phyloP scores from a whole-genome alignment of 2,797 vertebrate genomes.

The Erpetoichthys calabaricus region DNA sequence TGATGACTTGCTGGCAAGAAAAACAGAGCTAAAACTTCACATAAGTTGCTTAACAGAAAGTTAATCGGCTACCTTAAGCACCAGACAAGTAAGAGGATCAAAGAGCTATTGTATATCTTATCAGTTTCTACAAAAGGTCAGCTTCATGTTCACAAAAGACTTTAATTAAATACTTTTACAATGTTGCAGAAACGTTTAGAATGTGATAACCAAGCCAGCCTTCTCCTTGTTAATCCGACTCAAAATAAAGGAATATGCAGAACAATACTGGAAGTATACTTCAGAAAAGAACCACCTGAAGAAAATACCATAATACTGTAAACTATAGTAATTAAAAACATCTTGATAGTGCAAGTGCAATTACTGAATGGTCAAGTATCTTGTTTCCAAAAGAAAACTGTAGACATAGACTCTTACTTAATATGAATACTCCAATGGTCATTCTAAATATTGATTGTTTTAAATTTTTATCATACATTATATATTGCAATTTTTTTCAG shows the following conservation, averaged over 20 bases:
- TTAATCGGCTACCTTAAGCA: conserved; percentile 64
- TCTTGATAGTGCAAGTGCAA: conserved; percentile 10
- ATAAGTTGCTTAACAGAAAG: conserved; percentile 89
- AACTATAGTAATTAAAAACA: conserved; percentile 15
- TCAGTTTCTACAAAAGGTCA: conserved; percentile 62
- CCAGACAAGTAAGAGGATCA: conserved; percentile 59
- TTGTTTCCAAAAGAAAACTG: no score
- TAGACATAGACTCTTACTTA: no score
- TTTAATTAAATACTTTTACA: conserved; percentile 63
- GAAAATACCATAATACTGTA: conserved; percentile 19
- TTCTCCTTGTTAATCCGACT: conserved; percentile 81
- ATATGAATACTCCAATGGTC: no score
- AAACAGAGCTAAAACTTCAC: conserved; percentile 50
- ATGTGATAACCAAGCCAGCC: conserved; percentile 36
- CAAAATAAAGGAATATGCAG: conserved; percentile 61
- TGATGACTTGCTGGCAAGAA: conserved; percentile 61
- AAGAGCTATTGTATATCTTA: conserved; percentile 63
- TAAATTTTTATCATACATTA: no score
- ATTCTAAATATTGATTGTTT: no score
- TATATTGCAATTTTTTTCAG: no score
- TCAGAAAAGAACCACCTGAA: conserved; percentile 22
- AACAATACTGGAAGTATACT: conserved; percentile 46
- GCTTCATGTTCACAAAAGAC: conserved; percentile 45
- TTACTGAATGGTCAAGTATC: not conserved
- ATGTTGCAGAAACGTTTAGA: conserved; percentile 32